Evolutionary conservation across 2,113 vertebrate species (phyloP).

Genomic region (Mugil cephalus): DNA sequence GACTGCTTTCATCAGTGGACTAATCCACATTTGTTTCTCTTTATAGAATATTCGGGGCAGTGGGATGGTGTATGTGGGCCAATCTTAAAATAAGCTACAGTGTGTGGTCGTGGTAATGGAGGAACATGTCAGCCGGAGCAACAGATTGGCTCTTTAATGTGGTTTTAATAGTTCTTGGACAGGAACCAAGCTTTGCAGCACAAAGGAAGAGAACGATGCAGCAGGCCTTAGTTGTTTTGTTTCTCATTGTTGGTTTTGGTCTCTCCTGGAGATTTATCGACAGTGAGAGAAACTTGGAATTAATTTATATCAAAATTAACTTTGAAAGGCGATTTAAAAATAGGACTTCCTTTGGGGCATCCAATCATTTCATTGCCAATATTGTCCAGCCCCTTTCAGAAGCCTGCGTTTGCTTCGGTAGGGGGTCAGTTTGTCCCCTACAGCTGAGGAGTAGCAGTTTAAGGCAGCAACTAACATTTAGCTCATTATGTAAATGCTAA

Average conservation of each 20-base stretch:
- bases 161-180: no score
- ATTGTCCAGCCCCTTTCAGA: neutral
- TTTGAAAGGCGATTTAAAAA: slow-evolving; percentile 1
- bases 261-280: neutral
- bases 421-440: slow-evolving; percentile 65
- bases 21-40: no score
- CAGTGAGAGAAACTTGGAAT: neutral
- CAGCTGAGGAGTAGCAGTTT: slow-evolving; percentile 74
- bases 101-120: neutral
- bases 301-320: neutral
- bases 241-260: neutral
- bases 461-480: slow-evolving; percentile 83
- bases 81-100: neutral
- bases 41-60: no score
- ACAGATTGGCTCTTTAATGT: no score
- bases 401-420: slow-evolving; percentile 23
- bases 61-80: neutral
- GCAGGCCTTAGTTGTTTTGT: no score
- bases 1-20: no score
- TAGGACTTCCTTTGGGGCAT: neutral
- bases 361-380: slow-evolving; percentile 4
- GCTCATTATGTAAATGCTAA: slow-evolving; percentile 85
- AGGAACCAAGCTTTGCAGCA: no score
- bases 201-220: no score
- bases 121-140: no score